Base-by-base conservation (phyloP, 2,797 vertebrate species). In the Tadarida brasiliensis region DNA sequence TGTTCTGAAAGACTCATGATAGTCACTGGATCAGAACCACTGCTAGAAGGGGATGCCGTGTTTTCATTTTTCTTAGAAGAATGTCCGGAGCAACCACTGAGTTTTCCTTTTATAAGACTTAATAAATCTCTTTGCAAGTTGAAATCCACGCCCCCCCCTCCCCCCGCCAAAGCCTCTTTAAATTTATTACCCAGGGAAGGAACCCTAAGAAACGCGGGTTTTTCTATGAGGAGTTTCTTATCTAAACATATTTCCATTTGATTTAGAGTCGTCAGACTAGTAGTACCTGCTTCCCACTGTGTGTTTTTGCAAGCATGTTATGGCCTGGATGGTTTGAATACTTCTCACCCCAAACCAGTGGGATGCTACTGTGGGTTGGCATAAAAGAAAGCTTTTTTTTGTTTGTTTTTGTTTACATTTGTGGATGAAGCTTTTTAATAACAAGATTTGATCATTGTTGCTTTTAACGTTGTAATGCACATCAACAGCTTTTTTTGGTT, bases 161-260 rank as follows among this genome's bases (percentile, higher is more conserved):
- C 35, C 30, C 39, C 39, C 3, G 39, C 39, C 67, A 33, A n/a
- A 89, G 26, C 0, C 28, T 71, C 59, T 96, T 96, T 93, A 96
- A 87, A 80, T 76, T 16, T 90, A 33, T 54, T 95, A 70, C 20
- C 80, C 63, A 95, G 91, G 94, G n/a, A 83, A 84, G 8, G 96
- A 96, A 33, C 39, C 20, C 15, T 51, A 33, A 96, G 73, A 88
- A n/a, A 95, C n/a, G 20, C 0, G 0, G 51, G 39, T 26, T 92
- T 95, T 96, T 95, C 95, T 59, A 0, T 96, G 89, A 87, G 47
- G 49, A 68, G 56, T 94, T 10, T 49, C 11, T 94, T 94, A 65
- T 51, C 94, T 91, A 76, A 97, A 74, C 1, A 7, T 82, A 76
- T 35, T 95, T 96, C 83, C 63, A 51, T 93, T 65, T 92, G 94